Evolutionary conservation across 1,140 invertebrate species (phyloP).

Genomic region (Ectropis grisescens): DNA sequence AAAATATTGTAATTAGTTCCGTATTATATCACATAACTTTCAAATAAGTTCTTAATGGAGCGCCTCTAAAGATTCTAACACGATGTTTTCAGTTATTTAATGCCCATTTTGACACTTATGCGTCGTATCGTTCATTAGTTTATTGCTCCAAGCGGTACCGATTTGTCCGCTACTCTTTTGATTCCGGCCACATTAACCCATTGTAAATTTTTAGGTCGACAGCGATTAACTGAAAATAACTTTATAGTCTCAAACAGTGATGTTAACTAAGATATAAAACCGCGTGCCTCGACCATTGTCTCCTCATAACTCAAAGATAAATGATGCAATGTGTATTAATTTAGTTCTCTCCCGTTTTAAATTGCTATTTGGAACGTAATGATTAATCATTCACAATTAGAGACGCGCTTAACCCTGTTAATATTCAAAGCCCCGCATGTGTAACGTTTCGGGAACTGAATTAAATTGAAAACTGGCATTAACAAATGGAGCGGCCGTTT

Average conservation of each 20-base stretch:
- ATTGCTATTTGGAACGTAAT: no score
- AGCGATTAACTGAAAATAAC: slow-evolving; percentile 18
- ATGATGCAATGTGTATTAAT: no score
- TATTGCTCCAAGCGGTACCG: slow-evolving; percentile 30
- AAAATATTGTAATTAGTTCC: no score
- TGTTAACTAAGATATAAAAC: slow-evolving; percentile 1
- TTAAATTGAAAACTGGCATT: slow-evolving; percentile 65
- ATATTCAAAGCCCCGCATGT: slow-evolving; percentile 47
- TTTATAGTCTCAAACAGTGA: slow-evolving; percentile 13
- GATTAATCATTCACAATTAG: background rate
- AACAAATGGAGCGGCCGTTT: slow-evolving; percentile 61
- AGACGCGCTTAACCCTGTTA: slow-evolving; percentile 19
- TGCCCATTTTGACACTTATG: slow-evolving; percentile 55
- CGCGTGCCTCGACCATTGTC: no score
- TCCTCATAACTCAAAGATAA: no score
- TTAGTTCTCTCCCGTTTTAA: no score
- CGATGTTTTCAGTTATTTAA: slow-evolving; percentile 62
- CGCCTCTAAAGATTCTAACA: no score
- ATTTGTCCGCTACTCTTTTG: slow-evolving; percentile 26
- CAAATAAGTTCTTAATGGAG: no score
- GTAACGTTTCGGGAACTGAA: slow-evolving; percentile 56
- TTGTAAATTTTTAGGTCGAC: slow-evolving; percentile 17
- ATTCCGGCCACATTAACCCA: slow-evolving; percentile 20
- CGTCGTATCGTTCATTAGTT: slow-evolving; percentile 28
- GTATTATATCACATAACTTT: no score